These are phyloP conservation scores for Eunapius fragilis DNA, from an alignment of 37 sponge, comb jelly and placozoan genomes.

Conservation along the genomic window DNA sequence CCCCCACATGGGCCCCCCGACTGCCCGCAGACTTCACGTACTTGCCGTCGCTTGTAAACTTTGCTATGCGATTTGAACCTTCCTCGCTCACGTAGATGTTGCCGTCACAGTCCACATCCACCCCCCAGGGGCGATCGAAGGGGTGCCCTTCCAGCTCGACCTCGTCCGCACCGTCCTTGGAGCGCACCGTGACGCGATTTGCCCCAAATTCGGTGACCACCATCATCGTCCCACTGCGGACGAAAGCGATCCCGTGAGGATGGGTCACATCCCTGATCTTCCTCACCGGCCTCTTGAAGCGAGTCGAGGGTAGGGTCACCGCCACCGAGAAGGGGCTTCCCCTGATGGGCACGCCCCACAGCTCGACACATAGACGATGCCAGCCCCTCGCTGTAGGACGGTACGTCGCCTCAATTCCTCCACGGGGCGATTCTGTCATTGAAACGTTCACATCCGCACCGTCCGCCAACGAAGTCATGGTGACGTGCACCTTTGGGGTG, in stretches of 20 bases:
- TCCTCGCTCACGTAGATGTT: slow-evolving; percentile 33
- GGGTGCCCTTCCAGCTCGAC: neutral
- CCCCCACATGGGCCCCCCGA: slow-evolving; percentile 17
- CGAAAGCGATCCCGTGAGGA: neutral
- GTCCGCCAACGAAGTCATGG: neutral
- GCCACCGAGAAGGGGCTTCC: neutral
- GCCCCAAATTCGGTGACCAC: neutral
- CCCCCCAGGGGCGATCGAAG: slow-evolving; percentile 27
- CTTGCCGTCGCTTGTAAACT: slow-evolving; percentile 3
- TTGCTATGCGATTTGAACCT: neutral
- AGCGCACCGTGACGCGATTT: neutral
- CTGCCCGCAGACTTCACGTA: neutral
- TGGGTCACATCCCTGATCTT: neutral
- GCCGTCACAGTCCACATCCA: slow-evolving; percentile 35
- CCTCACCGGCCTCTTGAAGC: neutral
- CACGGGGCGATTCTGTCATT: neutral
- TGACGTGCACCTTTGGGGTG: neutral
- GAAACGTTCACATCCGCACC: neutral
- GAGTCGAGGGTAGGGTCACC: neutral
- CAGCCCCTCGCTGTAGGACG: neutral
- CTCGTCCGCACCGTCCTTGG: neutral
- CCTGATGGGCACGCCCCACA: neutral
- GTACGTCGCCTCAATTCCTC: neutral
- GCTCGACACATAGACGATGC: neutral
- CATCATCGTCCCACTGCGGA: neutral